Evolutionary conservation across 2,797 vertebrate genomes (phyloP), one percentile per base, ranked within the genome.

Genomic region (Rhabdomys pumilio): DNA sequence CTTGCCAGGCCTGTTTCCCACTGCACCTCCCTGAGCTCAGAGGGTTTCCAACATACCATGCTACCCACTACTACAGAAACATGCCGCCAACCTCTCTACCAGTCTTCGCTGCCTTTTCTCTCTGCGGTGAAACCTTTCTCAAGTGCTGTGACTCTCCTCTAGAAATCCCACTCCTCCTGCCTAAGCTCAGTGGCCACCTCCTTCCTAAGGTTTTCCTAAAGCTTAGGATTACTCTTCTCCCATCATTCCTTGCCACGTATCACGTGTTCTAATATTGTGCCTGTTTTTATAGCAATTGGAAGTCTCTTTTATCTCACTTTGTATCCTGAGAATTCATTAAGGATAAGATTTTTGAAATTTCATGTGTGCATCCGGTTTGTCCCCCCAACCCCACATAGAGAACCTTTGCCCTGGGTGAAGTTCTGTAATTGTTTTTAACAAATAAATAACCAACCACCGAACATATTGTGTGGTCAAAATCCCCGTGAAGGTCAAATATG

Each of bases 381-480:
- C 19, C 53, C n/a, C n/a, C 4, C 44, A 38, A 38, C 44, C 44
- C 84, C 61, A 47, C 38, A 53, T 61, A 24, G 0, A 1, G n/a
- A 61, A 55, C 72, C 73, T 67, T 73, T 83, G 90, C 47, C 63
- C 55, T 84, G n/a, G 11, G 8, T 57, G 1, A 2, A 20, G 80
- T 72, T 72, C 24, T 31, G 11, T 84, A 67, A 76, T 72, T 92
- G 47, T 83, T 80, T 93, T 76, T 55, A 72, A 65, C 76, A 61
- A 94, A 82, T 59, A 82, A 82, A 69, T 88, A 80, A 92, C 90
- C 77, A 82, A 53, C 15, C 84, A n/a, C 9, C 76, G 24, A n/a
- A 26, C 1, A 6, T 31, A 76, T 19, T 19, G 4, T 6, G 3
- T 6, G 12, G 75, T 91, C 75, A 95, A 67, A 93, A 89, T 85